These are phyloP conservation scores for Alcedo atthis DNA, from an alignment of 2,797 vertebrate genomes.

Conservation along the genomic window DNA sequence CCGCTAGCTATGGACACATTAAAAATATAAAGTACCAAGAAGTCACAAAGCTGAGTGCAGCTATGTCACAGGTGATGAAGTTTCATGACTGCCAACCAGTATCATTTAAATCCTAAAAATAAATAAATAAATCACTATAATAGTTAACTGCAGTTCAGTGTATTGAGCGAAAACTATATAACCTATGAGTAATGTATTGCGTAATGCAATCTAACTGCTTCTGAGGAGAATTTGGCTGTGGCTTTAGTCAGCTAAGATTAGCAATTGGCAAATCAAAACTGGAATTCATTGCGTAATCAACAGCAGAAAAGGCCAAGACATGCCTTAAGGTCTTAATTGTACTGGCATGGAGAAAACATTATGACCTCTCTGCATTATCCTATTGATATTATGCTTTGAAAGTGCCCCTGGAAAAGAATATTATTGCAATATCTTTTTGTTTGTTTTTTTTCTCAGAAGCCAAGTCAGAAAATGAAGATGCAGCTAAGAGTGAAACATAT, in stretches of 20 bases:
- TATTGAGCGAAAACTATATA: neutral
- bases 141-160: neutral
- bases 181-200: conserved; percentile 36
- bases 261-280: conserved; percentile 32
- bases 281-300: neutral
- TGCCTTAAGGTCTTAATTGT: neutral
- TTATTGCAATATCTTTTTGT: neutral
- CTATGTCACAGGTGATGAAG: neutral
- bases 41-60: conserved; percentile 16
- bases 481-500: neutral
- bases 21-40: neutral
- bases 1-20: neutral
- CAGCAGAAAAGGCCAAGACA: neutral
- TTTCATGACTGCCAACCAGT: neutral
- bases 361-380: neutral
- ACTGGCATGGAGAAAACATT: neutral
- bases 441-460: neutral
- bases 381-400: neutral
- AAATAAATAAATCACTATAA: neutral
- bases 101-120: conserved; percentile 18
- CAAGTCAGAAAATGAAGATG: neutral
- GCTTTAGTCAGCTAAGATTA: conserved; percentile 53
- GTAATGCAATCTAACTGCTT: conserved; percentile 21
- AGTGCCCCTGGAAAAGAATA: neutral
- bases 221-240: conserved; percentile 1